Evolutionary conservation across 2,797 vertebrate genomes (phyloP).

Genomic region (Microcaecilia unicolor): DNA sequence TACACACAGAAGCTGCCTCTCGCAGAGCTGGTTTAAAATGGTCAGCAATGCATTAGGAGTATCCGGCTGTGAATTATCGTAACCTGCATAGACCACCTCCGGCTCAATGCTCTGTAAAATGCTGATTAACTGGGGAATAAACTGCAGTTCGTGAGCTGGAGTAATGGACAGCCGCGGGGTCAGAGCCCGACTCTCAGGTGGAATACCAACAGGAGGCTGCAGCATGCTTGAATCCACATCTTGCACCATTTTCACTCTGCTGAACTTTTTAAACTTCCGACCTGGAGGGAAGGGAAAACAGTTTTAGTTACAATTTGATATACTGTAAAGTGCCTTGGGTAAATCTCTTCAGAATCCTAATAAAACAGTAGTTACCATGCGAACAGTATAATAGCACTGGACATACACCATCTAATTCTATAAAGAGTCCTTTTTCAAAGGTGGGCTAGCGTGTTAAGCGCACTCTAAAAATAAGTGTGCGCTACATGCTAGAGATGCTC

Average conservation of each 20-base stretch:
- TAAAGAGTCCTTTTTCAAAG: too few species aligned
- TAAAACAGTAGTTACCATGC: too few species aligned
- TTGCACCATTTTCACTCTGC: conserved; percentile 75
- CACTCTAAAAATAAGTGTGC: too few species aligned
- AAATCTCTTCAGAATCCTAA: too few species aligned
- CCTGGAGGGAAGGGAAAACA: conserved; percentile 52
- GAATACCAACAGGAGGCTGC: conserved; percentile 37
- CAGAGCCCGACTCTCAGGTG: conserved; percentile 48
- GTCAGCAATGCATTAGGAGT: conserved; percentile 78
- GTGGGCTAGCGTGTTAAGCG: too few species aligned
- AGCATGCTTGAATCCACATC: conserved; percentile 52
- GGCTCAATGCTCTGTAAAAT: conserved; percentile 90
- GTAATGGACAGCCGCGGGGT: conserved; percentile 65
- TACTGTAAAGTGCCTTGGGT: too few species aligned
- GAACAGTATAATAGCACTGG: too few species aligned
- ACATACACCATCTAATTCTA: too few species aligned
- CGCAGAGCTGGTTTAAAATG: conserved; percentile 86
- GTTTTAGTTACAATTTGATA: neutral
- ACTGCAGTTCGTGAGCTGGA: conserved; percentile 69
- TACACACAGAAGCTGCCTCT: conserved; percentile 89
- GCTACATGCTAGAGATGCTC: too few species aligned
- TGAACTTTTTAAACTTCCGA: conserved; percentile 89
- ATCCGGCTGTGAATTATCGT: conserved; percentile 74
- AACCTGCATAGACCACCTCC: conserved; percentile 76
- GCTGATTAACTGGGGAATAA: conserved; percentile 71